These are phyloP conservation scores for Diacarnus erythraeanus DNA, from an alignment of 37 sponge, comb jelly and placozoan species.

Conservation along the genomic window DNA sequence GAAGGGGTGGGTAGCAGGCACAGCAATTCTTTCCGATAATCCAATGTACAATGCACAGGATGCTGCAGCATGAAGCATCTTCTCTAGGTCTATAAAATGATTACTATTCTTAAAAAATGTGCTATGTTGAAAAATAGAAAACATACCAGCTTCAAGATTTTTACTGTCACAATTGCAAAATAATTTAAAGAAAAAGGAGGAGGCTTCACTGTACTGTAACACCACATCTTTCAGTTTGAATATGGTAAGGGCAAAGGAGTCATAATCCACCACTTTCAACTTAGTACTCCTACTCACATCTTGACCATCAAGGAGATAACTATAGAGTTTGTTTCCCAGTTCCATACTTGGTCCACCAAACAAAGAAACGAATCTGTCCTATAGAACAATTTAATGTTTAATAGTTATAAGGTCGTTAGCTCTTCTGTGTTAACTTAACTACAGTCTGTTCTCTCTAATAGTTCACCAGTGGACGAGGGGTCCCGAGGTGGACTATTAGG, in stretches of 20 bases:
- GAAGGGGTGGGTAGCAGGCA: constrained; percentile 26
- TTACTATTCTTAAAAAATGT: too few relatives aligned
- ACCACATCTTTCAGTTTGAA: neutral
- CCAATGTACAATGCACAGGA: constrained; percentile 40
- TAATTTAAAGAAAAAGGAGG: neutral
- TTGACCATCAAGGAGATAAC: neutral
- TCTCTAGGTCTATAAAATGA: constrained; percentile 23
- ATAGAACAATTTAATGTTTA: too few relatives aligned
- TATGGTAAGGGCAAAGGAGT: neutral
- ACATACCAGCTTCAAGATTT: neutral
- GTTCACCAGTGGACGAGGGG: too few relatives aligned
- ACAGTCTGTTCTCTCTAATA: too few relatives aligned
- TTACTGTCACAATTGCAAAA: neutral
- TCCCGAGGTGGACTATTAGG: too few relatives aligned
- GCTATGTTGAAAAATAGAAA: too few relatives aligned
- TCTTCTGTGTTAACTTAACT: too few relatives aligned
- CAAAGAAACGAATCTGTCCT: neutral
- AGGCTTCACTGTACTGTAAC: neutral
- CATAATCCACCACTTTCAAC: neutral
- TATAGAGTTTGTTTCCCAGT: neutral
- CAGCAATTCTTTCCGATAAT: neutral
- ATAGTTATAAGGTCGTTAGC: too few relatives aligned
- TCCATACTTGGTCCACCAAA: constrained; percentile 1
- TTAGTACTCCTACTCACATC: neutral
- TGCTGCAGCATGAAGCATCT: constrained; percentile 35